Evolutionary conservation across 2,888 invertebrate species (phyloP).

Genomic region (Latheticus oryzae): DNA sequence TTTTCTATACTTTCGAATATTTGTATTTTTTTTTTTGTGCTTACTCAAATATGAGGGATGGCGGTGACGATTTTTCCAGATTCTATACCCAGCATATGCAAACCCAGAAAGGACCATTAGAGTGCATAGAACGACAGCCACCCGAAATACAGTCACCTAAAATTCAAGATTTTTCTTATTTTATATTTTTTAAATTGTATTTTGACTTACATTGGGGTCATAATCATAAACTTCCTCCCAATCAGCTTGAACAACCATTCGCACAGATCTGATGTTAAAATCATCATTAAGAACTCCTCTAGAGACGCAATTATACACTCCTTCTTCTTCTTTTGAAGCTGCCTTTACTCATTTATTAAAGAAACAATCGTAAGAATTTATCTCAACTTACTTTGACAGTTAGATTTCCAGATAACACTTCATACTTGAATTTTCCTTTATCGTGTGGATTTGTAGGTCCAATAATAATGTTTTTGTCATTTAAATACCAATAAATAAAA

Average conservation of each 20-base stretch:
- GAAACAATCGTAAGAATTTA: conserved; percentile 4
- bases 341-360: conserved; percentile 41
- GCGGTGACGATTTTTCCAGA: conserved; percentile 54
- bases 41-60: conserved; percentile 56
- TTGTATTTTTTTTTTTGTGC: too few relatives aligned
- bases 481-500: conserved; percentile 77
- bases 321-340: conserved; percentile 67
- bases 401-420: conserved; percentile 76
- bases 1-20: too few relatives aligned
- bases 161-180: conserved; percentile 29
- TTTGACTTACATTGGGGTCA: conserved; percentile 50
- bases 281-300: conserved; percentile 67
- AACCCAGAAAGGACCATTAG: conserved; percentile 51
- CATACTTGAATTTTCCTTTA: conserved; percentile 75
- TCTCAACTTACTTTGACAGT: conserved; percentile 71
- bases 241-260: conserved; percentile 71
- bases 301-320: conserved; percentile 75
- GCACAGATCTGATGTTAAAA: conserved; percentile 70
- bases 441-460: conserved; percentile 73
- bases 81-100: conserved; percentile 51
- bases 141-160: conserved; percentile 53
- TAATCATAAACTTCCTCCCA: conserved; percentile 51
- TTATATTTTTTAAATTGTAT: conserved; percentile 6
- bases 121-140: conserved; percentile 50
- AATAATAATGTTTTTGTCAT: conserved; percentile 70